A percentile compares a stretch with the other conserved stretches of the same genome.
These are phyloP conservation scores for Alcedo atthis DNA, from an alignment of 2,797 vertebrate genomes.

Conservation along the genomic window DNA sequence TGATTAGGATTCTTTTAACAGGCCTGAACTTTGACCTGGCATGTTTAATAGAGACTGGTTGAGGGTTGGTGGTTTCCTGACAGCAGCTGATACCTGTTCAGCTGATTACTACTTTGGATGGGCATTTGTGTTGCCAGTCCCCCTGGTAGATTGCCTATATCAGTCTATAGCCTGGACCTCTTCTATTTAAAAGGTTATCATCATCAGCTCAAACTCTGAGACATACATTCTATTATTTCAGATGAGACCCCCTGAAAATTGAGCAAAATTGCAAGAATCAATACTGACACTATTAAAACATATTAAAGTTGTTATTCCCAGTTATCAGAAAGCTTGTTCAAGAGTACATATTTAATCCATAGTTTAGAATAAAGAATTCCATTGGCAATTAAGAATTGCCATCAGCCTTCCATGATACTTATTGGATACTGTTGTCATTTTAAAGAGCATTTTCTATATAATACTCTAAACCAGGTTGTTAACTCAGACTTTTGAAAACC, in stretches of 20 bases:
- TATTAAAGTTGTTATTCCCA: background rate
- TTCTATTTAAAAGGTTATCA: background rate
- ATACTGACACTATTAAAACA: background rate
- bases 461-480: background rate
- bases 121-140: background rate
- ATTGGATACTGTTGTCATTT: background rate
- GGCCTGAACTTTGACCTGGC: background rate
- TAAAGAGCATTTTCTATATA: background rate
- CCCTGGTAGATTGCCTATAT: fast-evolving
- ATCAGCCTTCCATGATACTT: background rate
- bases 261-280: background rate
- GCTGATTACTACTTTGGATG: background rate
- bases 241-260: background rate
- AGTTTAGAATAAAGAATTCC: background rate
- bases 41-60: background rate
- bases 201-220: background rate
- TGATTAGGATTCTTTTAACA: background rate
- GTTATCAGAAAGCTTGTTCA: background rate
- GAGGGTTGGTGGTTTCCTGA: background rate
- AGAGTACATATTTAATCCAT: background rate
- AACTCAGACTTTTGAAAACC: background rate
- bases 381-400: background rate
- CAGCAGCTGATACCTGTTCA: background rate
- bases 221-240: background rate
- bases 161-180: background rate